Conservation (phyloP, 1,140 invertebrate species). For the Apocrypta bakeri region DNA sequence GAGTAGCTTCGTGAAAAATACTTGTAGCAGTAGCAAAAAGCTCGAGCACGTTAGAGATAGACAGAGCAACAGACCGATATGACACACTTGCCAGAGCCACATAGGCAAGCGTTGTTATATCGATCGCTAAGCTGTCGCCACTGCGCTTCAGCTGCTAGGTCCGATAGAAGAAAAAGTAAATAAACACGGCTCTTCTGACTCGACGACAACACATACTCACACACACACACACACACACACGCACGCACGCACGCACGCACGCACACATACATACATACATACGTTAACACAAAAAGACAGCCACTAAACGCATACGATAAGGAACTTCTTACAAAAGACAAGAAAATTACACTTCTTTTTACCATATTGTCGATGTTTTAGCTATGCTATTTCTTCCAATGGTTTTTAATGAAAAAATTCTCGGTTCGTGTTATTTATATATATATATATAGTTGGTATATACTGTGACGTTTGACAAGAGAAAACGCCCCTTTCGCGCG, state of each 20-base stretch:
- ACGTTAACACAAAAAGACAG: too few species aligned
- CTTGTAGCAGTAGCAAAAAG: not conserved
- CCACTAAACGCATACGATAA: too few species aligned
- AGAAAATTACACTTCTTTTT: too few species aligned
- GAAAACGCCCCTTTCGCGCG: constrained; percentile 28
- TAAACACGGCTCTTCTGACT: constrained; percentile 13
- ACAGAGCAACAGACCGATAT: not conserved
- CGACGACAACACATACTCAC: not conserved
- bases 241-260: not conserved
- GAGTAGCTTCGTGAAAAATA: not conserved
- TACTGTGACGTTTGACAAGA: not conserved
- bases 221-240: not conserved
- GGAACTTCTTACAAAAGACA: too few species aligned
- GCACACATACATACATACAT: too few species aligned
- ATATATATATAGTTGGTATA: not conserved
- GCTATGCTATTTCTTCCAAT: not conserved
- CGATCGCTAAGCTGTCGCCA: not conserved
- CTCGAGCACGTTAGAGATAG: not conserved
- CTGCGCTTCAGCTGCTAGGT: not conserved
- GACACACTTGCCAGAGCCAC: constrained; percentile 12
- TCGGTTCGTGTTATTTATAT: not conserved
- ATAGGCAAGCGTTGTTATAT: constrained; percentile 14
- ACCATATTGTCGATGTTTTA: constrained; percentile 8
- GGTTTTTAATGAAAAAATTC: not conserved
- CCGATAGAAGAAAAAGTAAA: constrained; percentile 39